These are phyloP conservation scores for Thyatira batis DNA, from an alignment of 2,888 invertebrate species.

Conservation along the genomic window DNA sequence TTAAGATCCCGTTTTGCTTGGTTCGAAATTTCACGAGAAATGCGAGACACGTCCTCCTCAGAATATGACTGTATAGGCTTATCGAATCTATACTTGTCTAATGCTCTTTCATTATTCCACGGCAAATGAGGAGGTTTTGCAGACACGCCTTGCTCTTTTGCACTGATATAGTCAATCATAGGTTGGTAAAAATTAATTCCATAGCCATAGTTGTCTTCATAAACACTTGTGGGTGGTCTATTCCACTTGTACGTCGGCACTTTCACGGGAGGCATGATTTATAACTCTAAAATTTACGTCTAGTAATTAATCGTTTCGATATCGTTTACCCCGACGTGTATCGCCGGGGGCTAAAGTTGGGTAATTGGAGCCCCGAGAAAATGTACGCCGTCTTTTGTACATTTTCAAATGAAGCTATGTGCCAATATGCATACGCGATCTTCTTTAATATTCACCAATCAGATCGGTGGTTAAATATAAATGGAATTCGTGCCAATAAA, in stretches of 20 bases:
- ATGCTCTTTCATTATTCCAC: conserved; percentile 87
- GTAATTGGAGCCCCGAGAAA: conserved; percentile 56
- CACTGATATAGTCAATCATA: conserved; percentile 92
- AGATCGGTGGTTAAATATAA: conserved; percentile 66
- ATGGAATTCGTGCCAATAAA: conserved; percentile 68
- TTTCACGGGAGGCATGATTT: conserved; percentile 70
- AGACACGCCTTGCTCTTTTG: conserved; percentile 80
- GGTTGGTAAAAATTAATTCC: conserved; percentile 93
- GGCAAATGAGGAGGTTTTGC: conserved; percentile 86
- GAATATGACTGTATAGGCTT: conserved; percentile 85
- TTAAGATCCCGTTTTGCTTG: conserved; percentile 86
- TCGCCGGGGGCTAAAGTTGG: conserved; percentile 56
- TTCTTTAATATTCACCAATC: conserved; percentile 68
- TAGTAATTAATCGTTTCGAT: conserved; percentile 53
- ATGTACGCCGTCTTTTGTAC: conserved; percentile 65
- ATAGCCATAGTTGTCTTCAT: conserved; percentile 92
- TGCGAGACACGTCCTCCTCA: conserved; percentile 84
- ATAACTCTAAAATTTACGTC: conserved; percentile 49
- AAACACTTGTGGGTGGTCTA: conserved; percentile 85
- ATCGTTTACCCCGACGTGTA: conserved; percentile 40
- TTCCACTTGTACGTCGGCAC: conserved; percentile 76
- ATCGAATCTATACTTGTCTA: conserved; percentile 85
- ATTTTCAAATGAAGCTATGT: conserved; percentile 58
- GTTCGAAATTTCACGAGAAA: conserved; percentile 85
- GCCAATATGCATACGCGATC: conserved; percentile 64